These are phyloP conservation scores for Leptothorax acervorum DNA, from an alignment of 2,888 invertebrate species.

Conservation along the genomic window DNA sequence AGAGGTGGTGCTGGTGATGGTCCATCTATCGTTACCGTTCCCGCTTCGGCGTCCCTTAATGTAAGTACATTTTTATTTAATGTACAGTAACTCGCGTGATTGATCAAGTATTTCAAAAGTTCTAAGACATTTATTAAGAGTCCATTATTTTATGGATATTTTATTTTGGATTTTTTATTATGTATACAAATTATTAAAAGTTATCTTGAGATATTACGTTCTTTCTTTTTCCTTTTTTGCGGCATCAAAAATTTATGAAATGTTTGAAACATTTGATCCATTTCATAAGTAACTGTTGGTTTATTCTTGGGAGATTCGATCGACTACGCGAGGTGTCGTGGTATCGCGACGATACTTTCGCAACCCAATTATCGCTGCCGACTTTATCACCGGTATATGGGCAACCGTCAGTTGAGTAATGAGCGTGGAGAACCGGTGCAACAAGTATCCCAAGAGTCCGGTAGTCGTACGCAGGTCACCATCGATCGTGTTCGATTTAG, in stretches of 20 bases:
- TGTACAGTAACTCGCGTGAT: background rate
- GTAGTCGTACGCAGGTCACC: slow-evolving; percentile 57
- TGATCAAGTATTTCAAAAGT: background rate
- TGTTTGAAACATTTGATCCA: background rate
- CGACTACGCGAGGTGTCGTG: slow-evolving; percentile 41
- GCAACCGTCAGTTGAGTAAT: slow-evolving; percentile 55
- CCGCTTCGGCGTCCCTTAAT: slow-evolving; percentile 80
- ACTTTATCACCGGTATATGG: slow-evolving; percentile 60
- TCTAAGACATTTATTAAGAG: background rate
- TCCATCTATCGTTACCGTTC: slow-evolving; percentile 79
- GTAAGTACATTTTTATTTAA: slow-evolving; percentile 72
- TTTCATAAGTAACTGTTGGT: background rate
- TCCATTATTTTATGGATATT: background rate
- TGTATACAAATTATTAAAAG: background rate
- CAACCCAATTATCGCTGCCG: slow-evolving; percentile 64
- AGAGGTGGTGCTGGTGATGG: slow-evolving; percentile 79
- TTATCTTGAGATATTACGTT: background rate
- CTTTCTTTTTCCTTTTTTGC: background rate
- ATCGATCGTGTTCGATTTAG: slow-evolving; percentile 62
- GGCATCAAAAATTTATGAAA: background rate
- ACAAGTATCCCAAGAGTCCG: slow-evolving; percentile 62
- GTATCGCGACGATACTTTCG: slow-evolving; percentile 59
- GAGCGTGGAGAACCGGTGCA: slow-evolving; percentile 64
- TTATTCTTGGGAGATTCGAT: slow-evolving; percentile 13
- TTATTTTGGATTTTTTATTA: background rate